Evolutionary conservation across 2,797 vertebrate genomes (phyloP), one percentile per base, ranked within the genome.

Genomic region (Protonibea diacanthus): DNA sequence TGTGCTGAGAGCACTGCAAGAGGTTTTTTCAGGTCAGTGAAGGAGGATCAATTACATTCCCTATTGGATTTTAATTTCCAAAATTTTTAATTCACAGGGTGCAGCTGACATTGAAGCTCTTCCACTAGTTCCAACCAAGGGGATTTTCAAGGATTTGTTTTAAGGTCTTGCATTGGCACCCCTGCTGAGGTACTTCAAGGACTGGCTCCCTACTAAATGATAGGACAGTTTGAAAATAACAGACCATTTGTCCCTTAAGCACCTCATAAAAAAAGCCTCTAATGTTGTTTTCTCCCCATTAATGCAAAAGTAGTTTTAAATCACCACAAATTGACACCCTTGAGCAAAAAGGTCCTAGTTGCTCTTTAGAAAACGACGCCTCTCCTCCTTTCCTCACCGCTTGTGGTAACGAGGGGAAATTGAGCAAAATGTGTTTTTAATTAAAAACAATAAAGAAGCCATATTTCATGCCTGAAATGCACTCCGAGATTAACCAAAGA

Each of bases 361-460:
- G 44, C 72, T 74, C 79, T 87, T 78, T 48, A 63, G 57, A 80
- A 86, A 77, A 85, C 12, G 12, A 44, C 17, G 44, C 23, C 64
- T 80, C 56, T 21, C 33, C 48, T 55, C 56, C 38, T 61, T 45
- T 69, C 69, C 64, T 47, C 76, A 0, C 79, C 13, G 62, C 62
- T 49, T 70, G 79, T 48, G 74, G 83, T 87, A 89, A 89, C 86
- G 81, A 89, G 78, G 42, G 74, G 74, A 82, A 90, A 90, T 90
- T 83, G 77, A 83, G 76, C 66, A 79, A 86, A 89, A 94, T 92
- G 88, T 86, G 78, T 88, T 93, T 94, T 91, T 91, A 93, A 94
- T 94, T 90, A 82, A 84, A 90, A 84, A 81, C 79, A 77, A 90
- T 86, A 84, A 89, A 81, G 85, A 33, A 2, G 77, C 71, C 59